A percentile compares a stretch with the other conserved stretches of the same genome.
Conservation (phyloP, 2,888 invertebrate species). For the Orthonychiurus folsomi region DNA sequence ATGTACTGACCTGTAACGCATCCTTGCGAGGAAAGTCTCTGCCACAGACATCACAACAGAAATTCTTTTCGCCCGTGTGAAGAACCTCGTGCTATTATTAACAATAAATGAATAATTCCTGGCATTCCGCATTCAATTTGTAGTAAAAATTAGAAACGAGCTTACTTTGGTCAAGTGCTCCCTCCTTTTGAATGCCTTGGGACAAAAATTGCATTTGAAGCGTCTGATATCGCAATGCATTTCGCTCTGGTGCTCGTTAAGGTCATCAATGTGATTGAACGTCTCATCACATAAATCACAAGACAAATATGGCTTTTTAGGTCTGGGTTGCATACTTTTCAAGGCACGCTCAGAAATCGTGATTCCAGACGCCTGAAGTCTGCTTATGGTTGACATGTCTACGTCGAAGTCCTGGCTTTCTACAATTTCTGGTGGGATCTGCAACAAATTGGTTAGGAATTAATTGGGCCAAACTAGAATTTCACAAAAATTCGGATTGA, state of each 20-base stretch:
- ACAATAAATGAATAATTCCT: too few species aligned
- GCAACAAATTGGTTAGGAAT: too few species aligned
- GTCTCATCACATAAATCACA: constrained; percentile 36
- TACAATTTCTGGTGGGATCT: constrained; percentile 25
- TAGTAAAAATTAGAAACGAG: too few species aligned
- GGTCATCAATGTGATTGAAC: constrained; percentile 28
- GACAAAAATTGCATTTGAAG: constrained; percentile 33
- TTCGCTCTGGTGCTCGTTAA: constrained; percentile 32
- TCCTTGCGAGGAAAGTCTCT: constrained; percentile 35
- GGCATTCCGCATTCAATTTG: constrained; percentile 16
- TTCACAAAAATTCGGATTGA: background rate
- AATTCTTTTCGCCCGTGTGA: constrained; percentile 33
- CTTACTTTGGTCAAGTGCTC: constrained; percentile 33
- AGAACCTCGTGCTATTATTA: constrained; percentile 33
- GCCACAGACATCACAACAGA: constrained; percentile 27
- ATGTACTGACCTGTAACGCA: constrained; percentile 28
- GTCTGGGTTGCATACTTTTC: constrained; percentile 28
- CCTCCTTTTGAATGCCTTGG: constrained; percentile 36
- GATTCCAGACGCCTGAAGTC: constrained; percentile 9
- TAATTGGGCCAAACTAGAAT: too few species aligned
- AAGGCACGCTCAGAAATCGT: constrained; percentile 20
- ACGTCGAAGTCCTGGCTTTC: constrained; percentile 15
- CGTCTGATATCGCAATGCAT: constrained; percentile 23
- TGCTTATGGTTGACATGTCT: constrained; percentile 2
- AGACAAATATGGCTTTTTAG: constrained; percentile 30